phyloP scores from a whole-genome alignment of 1,140 invertebrate species.

The Conus ventricosus region DNA sequence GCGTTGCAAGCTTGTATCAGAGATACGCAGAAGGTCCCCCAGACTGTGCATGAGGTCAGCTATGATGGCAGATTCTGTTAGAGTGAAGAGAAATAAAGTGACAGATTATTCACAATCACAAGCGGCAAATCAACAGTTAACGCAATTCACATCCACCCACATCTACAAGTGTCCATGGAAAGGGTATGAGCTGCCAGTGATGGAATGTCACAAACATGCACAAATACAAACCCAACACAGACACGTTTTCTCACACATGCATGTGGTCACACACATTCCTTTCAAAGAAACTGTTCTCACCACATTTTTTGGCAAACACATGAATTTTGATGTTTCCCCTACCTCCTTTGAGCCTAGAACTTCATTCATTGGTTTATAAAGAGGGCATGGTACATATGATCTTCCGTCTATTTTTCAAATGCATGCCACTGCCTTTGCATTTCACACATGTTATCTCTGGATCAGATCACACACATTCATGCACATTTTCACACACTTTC shows the following conservation, averaged over 20 bases:
- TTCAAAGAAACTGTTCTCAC: no score
- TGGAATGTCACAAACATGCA: no score
- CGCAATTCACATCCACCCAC: not conserved
- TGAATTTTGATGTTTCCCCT: no score
- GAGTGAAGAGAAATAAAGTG: not conserved
- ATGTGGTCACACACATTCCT: not conserved
- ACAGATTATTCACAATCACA: not conserved
- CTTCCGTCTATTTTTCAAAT: no score
- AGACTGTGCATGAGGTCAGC: conserved; percentile 55
- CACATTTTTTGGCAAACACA: no score
- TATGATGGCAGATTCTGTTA: conserved; percentile 52
- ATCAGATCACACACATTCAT: no score
- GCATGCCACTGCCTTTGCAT: no score
- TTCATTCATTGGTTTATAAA: no score
- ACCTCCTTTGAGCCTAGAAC: no score
- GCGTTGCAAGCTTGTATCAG: conserved; percentile 47
- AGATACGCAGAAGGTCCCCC: conserved; percentile 41
- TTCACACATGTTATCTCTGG: no score
- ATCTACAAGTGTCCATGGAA: not conserved
- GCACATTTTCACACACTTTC: no score
- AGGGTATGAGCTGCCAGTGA: not conserved
- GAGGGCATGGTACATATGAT: no score
- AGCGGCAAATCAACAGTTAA: not conserved
- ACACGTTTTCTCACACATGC: not conserved
- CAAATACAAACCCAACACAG: not conserved